Evolutionary conservation across 1,140 invertebrate genomes (phyloP).

Genomic region (Pseudomyrmex pallidus): DNA sequence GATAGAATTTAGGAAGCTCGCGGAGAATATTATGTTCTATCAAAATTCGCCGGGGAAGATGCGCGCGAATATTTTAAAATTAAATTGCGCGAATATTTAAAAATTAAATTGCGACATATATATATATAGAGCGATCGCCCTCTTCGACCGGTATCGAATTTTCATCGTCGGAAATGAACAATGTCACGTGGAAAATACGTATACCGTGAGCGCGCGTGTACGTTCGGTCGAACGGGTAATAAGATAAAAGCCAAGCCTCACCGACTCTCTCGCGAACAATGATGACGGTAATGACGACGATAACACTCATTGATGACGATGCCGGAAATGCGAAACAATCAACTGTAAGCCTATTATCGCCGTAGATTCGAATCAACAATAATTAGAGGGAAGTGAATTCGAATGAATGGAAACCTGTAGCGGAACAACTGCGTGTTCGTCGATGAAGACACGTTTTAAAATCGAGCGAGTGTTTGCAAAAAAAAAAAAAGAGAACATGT

Average conservation of each 20-base stretch:
- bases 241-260: slow-evolving; percentile 45
- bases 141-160: neutral
- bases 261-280: slow-evolving; percentile 42
- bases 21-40: too few species aligned
- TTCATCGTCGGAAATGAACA: slow-evolving; percentile 10
- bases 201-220: neutral
- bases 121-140: neutral
- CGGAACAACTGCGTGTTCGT: slow-evolving; percentile 12
- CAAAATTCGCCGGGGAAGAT: too few species aligned
- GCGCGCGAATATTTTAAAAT: neutral
- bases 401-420: slow-evolving; percentile 38
- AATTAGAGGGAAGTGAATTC: slow-evolving; percentile 68
- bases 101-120: neutral
- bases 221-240: slow-evolving; percentile 37
- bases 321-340: slow-evolving; percentile 67
- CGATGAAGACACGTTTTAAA: slow-evolving; percentile 56
- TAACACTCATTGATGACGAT: slow-evolving; percentile 43
- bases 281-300: slow-evolving; percentile 34
- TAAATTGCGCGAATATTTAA: too few species aligned
- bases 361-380: slow-evolving; percentile 67
- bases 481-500: slow-evolving; percentile 50
- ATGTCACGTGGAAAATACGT: slow-evolving; percentile 18
- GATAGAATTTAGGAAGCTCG: too few species aligned
- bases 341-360: slow-evolving; percentile 69
- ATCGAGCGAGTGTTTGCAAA: slow-evolving; percentile 52